These are phyloP conservation scores for Cynaeus angustus DNA, from an alignment of 2,888 invertebrate species.

Conservation along the genomic window DNA sequence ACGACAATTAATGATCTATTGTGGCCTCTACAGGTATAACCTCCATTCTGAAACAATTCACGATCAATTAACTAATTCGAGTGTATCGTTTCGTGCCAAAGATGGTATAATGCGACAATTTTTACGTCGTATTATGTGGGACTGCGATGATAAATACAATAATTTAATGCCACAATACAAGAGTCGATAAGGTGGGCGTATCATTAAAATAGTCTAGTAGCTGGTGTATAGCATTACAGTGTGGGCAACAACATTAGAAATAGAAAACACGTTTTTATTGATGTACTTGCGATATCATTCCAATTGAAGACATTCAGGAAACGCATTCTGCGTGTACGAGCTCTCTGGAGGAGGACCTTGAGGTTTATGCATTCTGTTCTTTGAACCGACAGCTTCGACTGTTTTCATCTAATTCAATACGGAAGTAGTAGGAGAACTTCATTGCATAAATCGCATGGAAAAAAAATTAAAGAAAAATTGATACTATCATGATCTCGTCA, in stretches of 20 bases:
- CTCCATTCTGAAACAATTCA: slow-evolving; percentile 22
- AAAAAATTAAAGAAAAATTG: no score
- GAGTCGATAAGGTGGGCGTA: slow-evolving; percentile 43
- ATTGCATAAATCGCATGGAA: no score
- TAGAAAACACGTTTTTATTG: slow-evolving; percentile 58
- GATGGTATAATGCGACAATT: slow-evolving; percentile 33
- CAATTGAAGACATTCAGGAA: slow-evolving; percentile 54
- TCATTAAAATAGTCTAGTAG: slow-evolving; percentile 57
- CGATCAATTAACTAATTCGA: slow-evolving; percentile 38
- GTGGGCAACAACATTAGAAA: slow-evolving; percentile 56
- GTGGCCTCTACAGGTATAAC: slow-evolving; percentile 44
- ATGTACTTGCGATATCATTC: slow-evolving; percentile 55
- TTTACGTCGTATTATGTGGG: slow-evolving; percentile 29
- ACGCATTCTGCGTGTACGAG: slow-evolving; percentile 43
- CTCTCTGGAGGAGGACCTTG: slow-evolving; percentile 19
- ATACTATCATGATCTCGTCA: no score
- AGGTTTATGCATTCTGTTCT: no score
- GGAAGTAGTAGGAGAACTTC: no score
- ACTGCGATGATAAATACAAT: slow-evolving; percentile 42
- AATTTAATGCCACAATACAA: slow-evolving; percentile 42
- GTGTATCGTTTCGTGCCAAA: slow-evolving; percentile 1
- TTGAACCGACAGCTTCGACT: no score
- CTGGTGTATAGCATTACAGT: slow-evolving; percentile 55
- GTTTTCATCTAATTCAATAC: no score
- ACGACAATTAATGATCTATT: slow-evolving; percentile 63